Evolutionary conservation across 2,113 vertebrate species (phyloP).

Genomic region (Percina caprodes): DNA sequence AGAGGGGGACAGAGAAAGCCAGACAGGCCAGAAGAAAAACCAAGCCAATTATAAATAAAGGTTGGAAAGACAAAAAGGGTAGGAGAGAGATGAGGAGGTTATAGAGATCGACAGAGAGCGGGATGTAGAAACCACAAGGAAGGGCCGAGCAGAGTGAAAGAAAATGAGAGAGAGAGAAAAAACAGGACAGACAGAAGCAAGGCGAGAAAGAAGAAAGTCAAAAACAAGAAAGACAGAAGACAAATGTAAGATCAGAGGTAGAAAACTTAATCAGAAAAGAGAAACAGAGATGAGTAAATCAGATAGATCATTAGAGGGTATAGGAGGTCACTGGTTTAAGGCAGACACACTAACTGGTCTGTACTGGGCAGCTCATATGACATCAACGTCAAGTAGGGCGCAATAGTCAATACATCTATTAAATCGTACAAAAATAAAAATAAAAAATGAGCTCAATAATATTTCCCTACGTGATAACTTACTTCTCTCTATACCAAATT

Average conservation of each 20-base stretch:
- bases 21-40: conserved; percentile 53
- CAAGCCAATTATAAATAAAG: conserved; percentile 61
- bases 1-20: conserved; percentile 14
- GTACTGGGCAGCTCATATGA: conserved; percentile 35
- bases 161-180: neutral
- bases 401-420: too few species aligned
- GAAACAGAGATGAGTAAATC: conserved; percentile 1
- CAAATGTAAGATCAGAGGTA: neutral
- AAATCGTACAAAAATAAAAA: too few species aligned
- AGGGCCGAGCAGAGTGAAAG: neutral
- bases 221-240: conserved; percentile 1
- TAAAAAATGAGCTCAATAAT: too few species aligned
- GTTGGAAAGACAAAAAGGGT: conserved; percentile 28
- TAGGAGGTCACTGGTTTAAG: neutral
- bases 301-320: neutral
- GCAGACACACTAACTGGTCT: conserved; percentile 8
- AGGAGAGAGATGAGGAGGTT: conserved; percentile 19
- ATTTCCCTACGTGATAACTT: too few species aligned
- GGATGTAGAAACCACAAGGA: neutral
- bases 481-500: too few species aligned
- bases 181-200: neutral
- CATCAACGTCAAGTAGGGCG: conserved; percentile 15
- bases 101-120: conserved; percentile 35
- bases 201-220: neutral
- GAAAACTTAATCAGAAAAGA: neutral